Percentiles rank a stretch among this genome's conserved stretches.
These are phyloP conservation scores for Silurus aristotelis DNA, from an alignment of 2,797 vertebrate species.

Conservation along the genomic window DNA sequence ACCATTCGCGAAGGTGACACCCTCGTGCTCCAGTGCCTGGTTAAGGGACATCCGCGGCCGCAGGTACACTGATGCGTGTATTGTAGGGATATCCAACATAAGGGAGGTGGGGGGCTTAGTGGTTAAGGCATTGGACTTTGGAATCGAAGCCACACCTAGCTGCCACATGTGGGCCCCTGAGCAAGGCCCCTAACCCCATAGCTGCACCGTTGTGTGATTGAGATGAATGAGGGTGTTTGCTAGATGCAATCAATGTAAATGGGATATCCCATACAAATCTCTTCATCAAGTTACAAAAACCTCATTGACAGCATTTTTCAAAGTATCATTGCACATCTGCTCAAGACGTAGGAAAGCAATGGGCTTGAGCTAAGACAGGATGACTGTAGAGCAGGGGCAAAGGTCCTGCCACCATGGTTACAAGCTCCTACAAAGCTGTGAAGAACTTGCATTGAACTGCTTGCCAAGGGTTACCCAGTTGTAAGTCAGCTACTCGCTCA, in stretches of 20 bases:
- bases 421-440: background rate
- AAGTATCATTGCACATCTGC: background rate
- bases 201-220: too few species aligned
- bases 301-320: background rate
- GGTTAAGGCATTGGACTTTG: too few species aligned
- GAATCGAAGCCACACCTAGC: too few species aligned
- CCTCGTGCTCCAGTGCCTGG: conserved; percentile 90
- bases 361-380: too few species aligned
- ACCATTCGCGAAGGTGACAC: conserved; percentile 96
- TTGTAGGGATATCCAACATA: background rate
- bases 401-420: background rate
- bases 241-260: too few species aligned
- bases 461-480: background rate
- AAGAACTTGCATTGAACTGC: background rate
- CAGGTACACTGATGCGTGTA: conserved; percentile 75
- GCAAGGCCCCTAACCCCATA: too few species aligned
- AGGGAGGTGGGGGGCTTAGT: too few species aligned
- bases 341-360: background rate
- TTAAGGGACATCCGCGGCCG: conserved; percentile 94
- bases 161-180: too few species aligned
- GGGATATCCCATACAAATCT: background rate
- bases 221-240: too few species aligned
- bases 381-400: background rate
- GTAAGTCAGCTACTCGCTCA: background rate
- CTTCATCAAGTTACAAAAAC: background rate